Conservation (phyloP, 2,113 vertebrate genomes). For the Pollachius pollachius region DNA sequence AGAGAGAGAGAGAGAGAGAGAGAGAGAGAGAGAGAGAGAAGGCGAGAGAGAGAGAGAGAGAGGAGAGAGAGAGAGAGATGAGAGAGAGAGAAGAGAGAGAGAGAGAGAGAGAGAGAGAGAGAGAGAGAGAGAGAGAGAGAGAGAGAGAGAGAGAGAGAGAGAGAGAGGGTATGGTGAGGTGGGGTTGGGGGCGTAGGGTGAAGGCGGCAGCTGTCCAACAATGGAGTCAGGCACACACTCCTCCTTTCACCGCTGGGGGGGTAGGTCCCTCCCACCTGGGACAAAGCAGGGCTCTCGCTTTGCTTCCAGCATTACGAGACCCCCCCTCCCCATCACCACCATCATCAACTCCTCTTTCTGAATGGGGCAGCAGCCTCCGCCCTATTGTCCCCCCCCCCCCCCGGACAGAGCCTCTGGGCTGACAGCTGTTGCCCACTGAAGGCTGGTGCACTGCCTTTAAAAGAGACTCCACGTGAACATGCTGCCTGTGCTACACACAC, state of each 20-base stretch:
- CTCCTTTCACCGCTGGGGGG: conserved; percentile 46
- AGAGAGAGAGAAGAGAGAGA: no score
- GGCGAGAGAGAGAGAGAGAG: no score
- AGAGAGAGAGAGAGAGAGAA: background rate
- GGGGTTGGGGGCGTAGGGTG: conserved; percentile 1
- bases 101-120: no score
- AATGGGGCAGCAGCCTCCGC: conserved; percentile 17
- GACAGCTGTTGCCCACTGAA: conserved; percentile 57
- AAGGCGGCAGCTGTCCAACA: conserved; percentile 55
- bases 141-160: background rate
- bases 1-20: no score
- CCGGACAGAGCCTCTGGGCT: conserved; percentile 12
- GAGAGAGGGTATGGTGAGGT: background rate
- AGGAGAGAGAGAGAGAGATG: no score
- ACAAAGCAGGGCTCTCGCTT: conserved; percentile 50
- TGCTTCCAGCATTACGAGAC: background rate
- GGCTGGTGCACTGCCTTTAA: conserved; percentile 22
- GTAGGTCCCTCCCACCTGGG: conserved; percentile 31
- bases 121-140: no score
- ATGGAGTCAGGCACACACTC: conserved; percentile 49
- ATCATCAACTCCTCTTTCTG: background rate
- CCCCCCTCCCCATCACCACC: background rate
- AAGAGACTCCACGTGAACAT: conserved; percentile 3
- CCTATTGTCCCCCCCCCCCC: conserved; percentile 35
- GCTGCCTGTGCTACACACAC: no score